Percentiles rank a stretch among this genome's conserved stretches.
These are phyloP conservation scores for Drosophila falleni DNA, from an alignment of 2,888 invertebrate species.

Conservation along the genomic window DNA sequence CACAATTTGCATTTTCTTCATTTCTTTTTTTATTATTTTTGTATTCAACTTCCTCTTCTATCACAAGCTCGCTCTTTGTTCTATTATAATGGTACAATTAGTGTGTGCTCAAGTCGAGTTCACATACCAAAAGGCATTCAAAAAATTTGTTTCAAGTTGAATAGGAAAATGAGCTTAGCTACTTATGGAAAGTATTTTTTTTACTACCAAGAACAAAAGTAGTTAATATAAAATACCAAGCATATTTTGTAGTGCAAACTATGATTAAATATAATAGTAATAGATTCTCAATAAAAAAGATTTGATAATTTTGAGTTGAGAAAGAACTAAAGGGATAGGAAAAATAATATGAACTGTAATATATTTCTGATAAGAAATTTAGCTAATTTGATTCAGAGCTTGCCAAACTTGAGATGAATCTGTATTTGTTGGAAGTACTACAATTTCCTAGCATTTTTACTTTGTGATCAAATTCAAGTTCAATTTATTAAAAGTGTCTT, in stretches of 20 bases:
- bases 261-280: too few relatives aligned
- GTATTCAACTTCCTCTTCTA: constrained; percentile 1
- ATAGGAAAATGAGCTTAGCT: not conserved
- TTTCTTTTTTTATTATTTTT: constrained; percentile 1
- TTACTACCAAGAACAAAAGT: not conserved
- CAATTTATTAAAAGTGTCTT: too few relatives aligned
- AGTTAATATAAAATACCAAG: not conserved
- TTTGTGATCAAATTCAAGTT: too few relatives aligned
- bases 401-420: too few relatives aligned
- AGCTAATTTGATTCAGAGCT: too few relatives aligned
- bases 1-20: constrained; percentile 39
- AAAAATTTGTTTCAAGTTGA: not conserved
- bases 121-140: not conserved
- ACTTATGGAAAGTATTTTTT: not conserved
- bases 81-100: constrained; percentile 13
- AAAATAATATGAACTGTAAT: too few relatives aligned
- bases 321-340: too few relatives aligned
- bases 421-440: too few relatives aligned
- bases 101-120: constrained; percentile 17
- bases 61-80: constrained; percentile 49
- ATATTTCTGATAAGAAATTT: too few relatives aligned
- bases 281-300: too few relatives aligned
- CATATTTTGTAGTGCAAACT: not conserved
- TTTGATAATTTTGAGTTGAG: too few relatives aligned
- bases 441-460: too few relatives aligned